phyloP scores from a whole-genome alignment of 1,140 invertebrate species.

The Heliconius melpomene region DNA sequence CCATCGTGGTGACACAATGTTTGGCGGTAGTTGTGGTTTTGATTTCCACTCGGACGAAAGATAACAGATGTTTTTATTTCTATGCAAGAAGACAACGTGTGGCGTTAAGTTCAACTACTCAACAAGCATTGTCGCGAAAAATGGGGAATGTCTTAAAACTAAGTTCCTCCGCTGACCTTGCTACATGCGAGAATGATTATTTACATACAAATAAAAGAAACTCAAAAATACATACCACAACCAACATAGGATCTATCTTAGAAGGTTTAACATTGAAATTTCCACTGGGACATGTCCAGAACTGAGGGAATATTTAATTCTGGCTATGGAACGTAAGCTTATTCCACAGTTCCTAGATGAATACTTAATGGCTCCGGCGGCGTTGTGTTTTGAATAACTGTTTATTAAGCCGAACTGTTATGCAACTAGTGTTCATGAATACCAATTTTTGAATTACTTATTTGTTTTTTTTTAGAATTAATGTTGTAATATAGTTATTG shows the following conservation, averaged over 20 bases:
- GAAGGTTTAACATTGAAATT: slow-evolving; percentile 12
- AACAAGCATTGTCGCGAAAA: no score
- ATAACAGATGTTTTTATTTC: no score
- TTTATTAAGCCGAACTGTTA: slow-evolving; percentile 25
- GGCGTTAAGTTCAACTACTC: no score
- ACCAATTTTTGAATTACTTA: background rate
- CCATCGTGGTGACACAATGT: no score
- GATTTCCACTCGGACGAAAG: no score
- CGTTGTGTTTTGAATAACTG: slow-evolving; percentile 35
- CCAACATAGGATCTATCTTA: background rate
- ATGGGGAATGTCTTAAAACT: no score
- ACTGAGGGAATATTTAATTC: slow-evolving; percentile 36
- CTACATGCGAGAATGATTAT: background rate
- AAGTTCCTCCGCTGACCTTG: background rate
- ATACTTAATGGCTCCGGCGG: slow-evolving; percentile 27
- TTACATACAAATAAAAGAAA: background rate
- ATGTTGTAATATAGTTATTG: background rate
- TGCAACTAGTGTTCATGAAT: slow-evolving; percentile 21
- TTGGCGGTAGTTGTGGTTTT: no score
- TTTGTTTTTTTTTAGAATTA: background rate
- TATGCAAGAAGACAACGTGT: no score
- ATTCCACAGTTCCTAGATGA: slow-evolving; percentile 31
- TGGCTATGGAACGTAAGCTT: slow-evolving; percentile 26
- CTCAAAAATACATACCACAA: background rate
- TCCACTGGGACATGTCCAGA: slow-evolving; percentile 27